phyloP scores from a whole-genome alignment of 30 jellyfish, hydroid and myxozoan genomes.

The Cassiopea xamachana region DNA sequence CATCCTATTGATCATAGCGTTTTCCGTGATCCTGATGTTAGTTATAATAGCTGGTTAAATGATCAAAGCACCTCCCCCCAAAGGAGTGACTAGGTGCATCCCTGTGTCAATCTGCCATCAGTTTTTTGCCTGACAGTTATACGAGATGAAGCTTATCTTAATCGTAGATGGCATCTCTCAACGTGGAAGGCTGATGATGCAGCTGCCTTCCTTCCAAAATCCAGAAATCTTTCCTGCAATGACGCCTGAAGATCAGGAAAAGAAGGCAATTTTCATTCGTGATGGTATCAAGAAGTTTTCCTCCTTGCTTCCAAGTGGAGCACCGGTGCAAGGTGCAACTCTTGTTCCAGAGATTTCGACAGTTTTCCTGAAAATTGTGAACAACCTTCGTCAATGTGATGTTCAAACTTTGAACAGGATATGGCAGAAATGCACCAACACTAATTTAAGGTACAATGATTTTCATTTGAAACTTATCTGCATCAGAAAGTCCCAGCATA shows the following conservation, averaged over 20 bases:
- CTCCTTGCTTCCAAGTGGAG: conserved; percentile 52
- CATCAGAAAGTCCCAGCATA: too few species aligned
- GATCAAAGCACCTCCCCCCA: too few species aligned
- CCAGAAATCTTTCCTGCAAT: conserved; percentile 63
- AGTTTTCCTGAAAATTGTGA: conserved; percentile 53
- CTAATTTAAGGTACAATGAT: conserved; percentile 13
- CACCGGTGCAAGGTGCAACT: conserved; percentile 58
- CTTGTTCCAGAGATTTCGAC: conserved; percentile 65
- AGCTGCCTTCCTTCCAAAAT: conserved; percentile 61
- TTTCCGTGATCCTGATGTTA: too few species aligned
- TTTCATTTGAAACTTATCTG: too few species aligned
- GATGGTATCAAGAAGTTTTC: conserved; percentile 48
- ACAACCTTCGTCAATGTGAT: conserved; percentile 60
- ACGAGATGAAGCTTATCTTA: background rate
- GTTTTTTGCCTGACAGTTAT: too few species aligned
- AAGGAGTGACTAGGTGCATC: too few species aligned
- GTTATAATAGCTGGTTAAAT: too few species aligned
- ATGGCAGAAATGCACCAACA: conserved; percentile 56
- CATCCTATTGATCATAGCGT: too few species aligned
- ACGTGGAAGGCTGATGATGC: conserved; percentile 71
- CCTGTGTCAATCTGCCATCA: too few species aligned
- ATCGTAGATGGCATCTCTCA: conserved; percentile 10
- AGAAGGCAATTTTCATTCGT: conserved; percentile 44
- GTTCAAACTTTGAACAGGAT: conserved; percentile 8
- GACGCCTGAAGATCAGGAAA: conserved; percentile 26